Evolutionary conservation across 2,113 vertebrate genomes (phyloP).

Genomic region (Aphyosemion australe): DNA sequence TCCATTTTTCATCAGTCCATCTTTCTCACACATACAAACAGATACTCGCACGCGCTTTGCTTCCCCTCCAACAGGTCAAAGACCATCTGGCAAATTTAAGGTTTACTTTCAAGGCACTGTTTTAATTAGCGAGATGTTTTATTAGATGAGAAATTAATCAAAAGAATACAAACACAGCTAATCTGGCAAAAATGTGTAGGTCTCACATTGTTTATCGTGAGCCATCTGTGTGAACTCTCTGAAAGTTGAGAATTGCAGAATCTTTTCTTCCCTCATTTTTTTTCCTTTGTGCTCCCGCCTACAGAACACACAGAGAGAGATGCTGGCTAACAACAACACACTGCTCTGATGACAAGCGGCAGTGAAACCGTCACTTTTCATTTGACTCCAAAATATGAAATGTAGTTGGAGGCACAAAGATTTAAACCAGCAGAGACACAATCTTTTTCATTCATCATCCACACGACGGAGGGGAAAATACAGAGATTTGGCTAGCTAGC

Average conservation of each 20-base stretch:
- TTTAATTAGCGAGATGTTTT: conserved; percentile 78
- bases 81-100: conserved; percentile 78
- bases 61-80: conserved; percentile 70
- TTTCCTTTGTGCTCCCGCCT: conserved; percentile 43
- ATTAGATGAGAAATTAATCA: conserved; percentile 76
- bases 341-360: conserved; percentile 50
- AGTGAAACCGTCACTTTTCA: conserved; percentile 56
- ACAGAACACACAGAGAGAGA: conserved; percentile 45
- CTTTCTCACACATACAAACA: not conserved
- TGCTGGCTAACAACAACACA: conserved; percentile 34
- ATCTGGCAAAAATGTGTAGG: conserved; percentile 74
- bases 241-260: conserved; percentile 58
- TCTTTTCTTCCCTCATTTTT: conserved; percentile 53
- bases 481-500: conserved; percentile 44
- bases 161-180: conserved; percentile 75
- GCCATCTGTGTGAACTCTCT: conserved; percentile 75
- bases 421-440: conserved; percentile 48
- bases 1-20: no score
- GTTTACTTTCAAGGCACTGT: conserved; percentile 75
- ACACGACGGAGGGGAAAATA: conserved; percentile 36
- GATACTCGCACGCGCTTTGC: conserved; percentile 53
- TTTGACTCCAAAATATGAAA: conserved; percentile 61
- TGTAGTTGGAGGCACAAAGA: conserved; percentile 47
- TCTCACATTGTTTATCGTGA: conserved; percentile 73
- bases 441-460: conserved; percentile 49